Percentiles rank a stretch among this genome's conserved stretches.
phyloP scores from a whole-genome alignment of 2,113 vertebrate genomes.

The Pseudorasbora parva region DNA sequence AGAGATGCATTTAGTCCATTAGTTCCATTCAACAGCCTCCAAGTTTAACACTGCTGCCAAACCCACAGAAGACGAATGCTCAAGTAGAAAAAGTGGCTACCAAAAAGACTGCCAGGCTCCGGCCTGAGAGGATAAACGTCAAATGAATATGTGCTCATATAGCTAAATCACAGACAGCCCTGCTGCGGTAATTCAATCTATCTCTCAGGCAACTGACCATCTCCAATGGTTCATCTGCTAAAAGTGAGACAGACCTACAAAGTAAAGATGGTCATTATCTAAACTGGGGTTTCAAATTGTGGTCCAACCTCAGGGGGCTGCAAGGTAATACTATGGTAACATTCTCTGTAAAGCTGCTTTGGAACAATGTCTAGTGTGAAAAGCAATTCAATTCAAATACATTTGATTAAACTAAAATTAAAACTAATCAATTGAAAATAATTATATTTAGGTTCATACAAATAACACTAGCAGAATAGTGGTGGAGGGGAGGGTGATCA shows the following conservation, averaged over 20 bases:
- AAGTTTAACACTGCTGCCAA: constrained; percentile 10
- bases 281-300: constrained; percentile 9
- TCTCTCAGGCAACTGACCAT: constrained; percentile 54
- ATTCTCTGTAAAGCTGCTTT: background rate
- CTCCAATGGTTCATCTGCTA: constrained; percentile 45
- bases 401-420: background rate
- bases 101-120: constrained; percentile 1
- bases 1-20: constrained; percentile 13
- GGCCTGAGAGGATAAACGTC: constrained; percentile 52
- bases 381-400: background rate
- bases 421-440: background rate
- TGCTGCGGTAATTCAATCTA: constrained; percentile 64
- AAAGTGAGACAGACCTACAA: background rate
- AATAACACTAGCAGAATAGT: background rate
- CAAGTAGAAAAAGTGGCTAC: constrained; percentile 13
- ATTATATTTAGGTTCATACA: background rate
- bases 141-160: constrained; percentile 65
- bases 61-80: background rate
- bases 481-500: background rate
- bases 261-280: constrained; percentile 4
- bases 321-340: background rate
- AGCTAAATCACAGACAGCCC: constrained; percentile 63
- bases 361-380: background rate
- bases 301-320: background rate
- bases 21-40: background rate